A percentile compares a stretch with the other conserved stretches of the same genome.
phyloP scores from a whole-genome alignment of 2,797 vertebrate species.

The Phataginus tetradactyla region DNA sequence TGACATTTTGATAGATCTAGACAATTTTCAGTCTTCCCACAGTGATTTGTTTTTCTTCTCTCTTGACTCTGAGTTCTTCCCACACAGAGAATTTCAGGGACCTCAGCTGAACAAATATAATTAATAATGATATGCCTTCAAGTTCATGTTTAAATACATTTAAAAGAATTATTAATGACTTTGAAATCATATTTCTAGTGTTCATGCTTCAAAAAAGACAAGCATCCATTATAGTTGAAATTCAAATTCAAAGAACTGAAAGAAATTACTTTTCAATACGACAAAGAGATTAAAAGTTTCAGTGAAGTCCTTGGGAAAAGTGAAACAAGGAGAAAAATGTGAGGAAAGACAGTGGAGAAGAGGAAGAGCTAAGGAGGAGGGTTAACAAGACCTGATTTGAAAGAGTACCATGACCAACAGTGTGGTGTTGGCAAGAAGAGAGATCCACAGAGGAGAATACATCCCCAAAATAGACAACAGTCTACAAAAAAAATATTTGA shows the following conservation, averaged over 20 bases:
- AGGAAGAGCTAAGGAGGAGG: neutral
- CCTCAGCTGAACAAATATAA: conserved; percentile 60
- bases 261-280: neutral
- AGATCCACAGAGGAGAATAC: neutral
- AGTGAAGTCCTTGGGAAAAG: neutral
- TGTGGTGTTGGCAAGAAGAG: neutral
- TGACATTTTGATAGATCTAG: conserved; percentile 71
- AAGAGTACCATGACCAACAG: neutral
- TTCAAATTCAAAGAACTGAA: neutral
- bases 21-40: conserved; percentile 51
- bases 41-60: conserved; percentile 48
- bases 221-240: too few relatives aligned
- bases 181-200: neutral
- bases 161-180: conserved; percentile 52
- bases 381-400: neutral
- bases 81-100: conserved; percentile 57
- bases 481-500: neutral
- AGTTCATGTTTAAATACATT: conserved; percentile 53
- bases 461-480: neutral
- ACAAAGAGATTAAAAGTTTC: conserved; percentile 44
- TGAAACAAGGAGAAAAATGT: neutral
- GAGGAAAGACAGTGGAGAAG: neutral
- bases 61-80: conserved; percentile 66
- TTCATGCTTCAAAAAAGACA: too few relatives aligned
- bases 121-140: neutral